Evolutionary conservation across 2,113 vertebrate species (phyloP), one percentile per base, ranked within the genome.

Genomic region (Megaleporinus macrocephalus): DNA sequence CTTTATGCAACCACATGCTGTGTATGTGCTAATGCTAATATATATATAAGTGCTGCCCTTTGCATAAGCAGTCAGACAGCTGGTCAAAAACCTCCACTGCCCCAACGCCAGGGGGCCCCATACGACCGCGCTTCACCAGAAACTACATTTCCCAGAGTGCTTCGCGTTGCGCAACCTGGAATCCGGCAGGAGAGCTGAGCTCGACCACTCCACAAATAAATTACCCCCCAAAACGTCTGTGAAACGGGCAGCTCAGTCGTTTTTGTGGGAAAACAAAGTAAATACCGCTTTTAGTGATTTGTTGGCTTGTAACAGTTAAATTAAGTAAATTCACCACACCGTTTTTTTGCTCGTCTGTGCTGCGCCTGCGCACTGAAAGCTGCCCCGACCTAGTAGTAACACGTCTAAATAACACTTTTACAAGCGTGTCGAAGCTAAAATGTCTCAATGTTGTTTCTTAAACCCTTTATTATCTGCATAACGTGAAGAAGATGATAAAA

Each of bases 31-130:
- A n/a, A n/a, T n/a, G n/a, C n/a, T n/a, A n/a, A n/a, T n/a, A n/a
- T n/a, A n/a, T n/a, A n/a, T n/a, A n/a, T n/a, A n/a, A n/a, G n/a
- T n/a, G n/a, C n/a, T n/a, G n/a, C 80, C 99, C 97, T 92, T 92
- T 96, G 85, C 98, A 99, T 75, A 99, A 86, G 44, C 93, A 89
- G 88, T 99, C 97, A 0, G 97, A 99, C 57, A 99, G 96, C 83
- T 96, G 95, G 81, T 99, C 97, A 76, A 99, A 99, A 44, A 95
- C 89, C 73, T 89, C 88, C 0, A 99, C 95, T 0, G 94, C 16
- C 14, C 14, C 49, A 51, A 51, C 49, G 16, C 49, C 96, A 0
- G 96, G 95, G 0, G 93, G 82, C 29, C 83, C 77, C 6, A 90
- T 81, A 70, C 95, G 95, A 0, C 87, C 96, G 2, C 87, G 93